A percentile compares a stretch with the other conserved stretches of the same genome.
Evolutionary conservation across 1,140 invertebrate genomes (phyloP).

Genomic region (Scaptodrosophila lebanonensis): DNA sequence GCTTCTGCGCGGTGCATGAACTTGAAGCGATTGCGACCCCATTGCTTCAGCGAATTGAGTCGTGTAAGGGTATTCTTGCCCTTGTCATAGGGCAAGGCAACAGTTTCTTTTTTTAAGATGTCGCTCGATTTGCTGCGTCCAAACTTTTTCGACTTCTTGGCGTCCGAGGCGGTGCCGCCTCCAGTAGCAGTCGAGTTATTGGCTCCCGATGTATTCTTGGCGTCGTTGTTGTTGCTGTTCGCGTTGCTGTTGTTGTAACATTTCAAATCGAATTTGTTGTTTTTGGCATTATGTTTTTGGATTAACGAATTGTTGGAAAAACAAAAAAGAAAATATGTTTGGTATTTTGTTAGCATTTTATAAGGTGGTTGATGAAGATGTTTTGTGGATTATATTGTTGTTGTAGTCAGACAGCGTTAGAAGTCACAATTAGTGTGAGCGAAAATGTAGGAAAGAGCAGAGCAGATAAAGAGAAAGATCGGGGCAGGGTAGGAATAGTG

Average conservation of each 20-base stretch:
- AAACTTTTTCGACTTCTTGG: slow-evolving; percentile 68
- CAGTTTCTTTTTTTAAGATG: slow-evolving; percentile 80
- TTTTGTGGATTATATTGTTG: slow-evolving; percentile 15
- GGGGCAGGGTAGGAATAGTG: slow-evolving; percentile 5
- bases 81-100: slow-evolving; percentile 79
- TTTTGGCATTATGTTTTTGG: slow-evolving; percentile 9
- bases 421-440: slow-evolving; percentile 5
- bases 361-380: slow-evolving; percentile 50
- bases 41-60: slow-evolving; percentile 88
- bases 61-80: slow-evolving; percentile 81
- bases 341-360: slow-evolving; percentile 65
- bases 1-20: slow-evolving; percentile 82
- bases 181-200: slow-evolving; percentile 35
- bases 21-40: slow-evolving; percentile 87
- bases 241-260: too few relatives aligned
- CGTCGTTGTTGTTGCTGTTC: slow-evolving; percentile 37
- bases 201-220: slow-evolving; percentile 54
- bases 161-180: slow-evolving; percentile 16
- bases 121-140: slow-evolving; percentile 83
- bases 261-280: too few relatives aligned
- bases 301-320: slow-evolving; percentile 21
- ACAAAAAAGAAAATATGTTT: slow-evolving; percentile 73
- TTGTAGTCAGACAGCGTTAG: slow-evolving; percentile 7
- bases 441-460: neutral
- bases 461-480: slow-evolving; percentile 8